Percentiles rank a stretch among this genome's conserved stretches.
Evolutionary conservation across 2,888 invertebrate genomes (phyloP).

Genomic region (Drosophila peninsularis): DNA sequence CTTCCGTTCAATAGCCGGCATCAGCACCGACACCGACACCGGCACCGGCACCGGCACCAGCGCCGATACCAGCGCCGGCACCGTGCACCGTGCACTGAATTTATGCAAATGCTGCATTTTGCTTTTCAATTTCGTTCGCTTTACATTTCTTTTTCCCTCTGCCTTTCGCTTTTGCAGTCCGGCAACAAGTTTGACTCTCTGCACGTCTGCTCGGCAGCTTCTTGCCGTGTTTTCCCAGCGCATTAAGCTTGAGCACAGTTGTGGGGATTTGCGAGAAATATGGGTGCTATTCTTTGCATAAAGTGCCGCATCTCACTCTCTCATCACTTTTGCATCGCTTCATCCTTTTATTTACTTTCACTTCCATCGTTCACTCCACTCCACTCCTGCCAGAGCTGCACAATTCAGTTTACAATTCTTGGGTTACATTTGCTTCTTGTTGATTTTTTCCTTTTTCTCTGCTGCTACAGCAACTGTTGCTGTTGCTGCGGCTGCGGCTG

Average conservation of each 20-base stretch:
- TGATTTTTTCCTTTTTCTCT: slow-evolving; percentile 3
- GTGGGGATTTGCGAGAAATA: slow-evolving; percentile 66
- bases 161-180: slow-evolving; percentile 19
- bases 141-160: slow-evolving; percentile 39
- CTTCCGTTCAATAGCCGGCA: slow-evolving; percentile 66
- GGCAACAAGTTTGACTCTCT: slow-evolving; percentile 61
- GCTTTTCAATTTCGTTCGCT: slow-evolving; percentile 74
- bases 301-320: slow-evolving; percentile 42
- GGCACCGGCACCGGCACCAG: neutral
- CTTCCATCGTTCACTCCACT: slow-evolving; percentile 64
- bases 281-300: slow-evolving; percentile 71
- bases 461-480: too few relatives aligned
- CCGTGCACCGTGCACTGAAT: slow-evolving; percentile 46
- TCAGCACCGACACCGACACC: slow-evolving; percentile 10
- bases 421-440: slow-evolving; percentile 23
- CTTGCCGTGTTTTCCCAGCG: slow-evolving; percentile 65
- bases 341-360: slow-evolving; percentile 68
- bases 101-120: slow-evolving; percentile 79
- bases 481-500: slow-evolving; percentile 22
- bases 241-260: slow-evolving; percentile 63
- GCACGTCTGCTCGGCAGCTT: slow-evolving; percentile 52
- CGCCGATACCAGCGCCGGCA: neutral
- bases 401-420: slow-evolving; percentile 60
- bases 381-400: slow-evolving; percentile 59
- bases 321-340: slow-evolving; percentile 3